Percentiles rank a stretch among this genome's conserved stretches.
phyloP scores from a whole-genome alignment of 2,113 vertebrate species.

The Apodemus speciosus region DNA sequence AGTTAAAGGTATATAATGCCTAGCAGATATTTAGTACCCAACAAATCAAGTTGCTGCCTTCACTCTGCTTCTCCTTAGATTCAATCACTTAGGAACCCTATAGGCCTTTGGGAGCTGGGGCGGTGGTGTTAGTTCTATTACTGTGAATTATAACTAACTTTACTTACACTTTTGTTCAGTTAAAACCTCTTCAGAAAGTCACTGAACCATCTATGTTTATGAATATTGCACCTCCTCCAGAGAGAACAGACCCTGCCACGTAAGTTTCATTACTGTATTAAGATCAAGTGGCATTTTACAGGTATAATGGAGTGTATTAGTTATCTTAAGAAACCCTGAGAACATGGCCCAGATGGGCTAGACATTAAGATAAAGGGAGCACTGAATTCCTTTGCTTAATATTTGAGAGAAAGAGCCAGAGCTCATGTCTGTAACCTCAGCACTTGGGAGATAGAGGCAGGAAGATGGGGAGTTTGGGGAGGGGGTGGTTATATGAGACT shows the following conservation, averaged over 20 bases:
- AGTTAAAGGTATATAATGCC: not conserved
- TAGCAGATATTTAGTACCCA: constrained; percentile 6
- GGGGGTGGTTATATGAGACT: not conserved
- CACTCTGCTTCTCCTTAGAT: not conserved
- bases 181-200: constrained; percentile 78
- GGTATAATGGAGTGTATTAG: not conserved
- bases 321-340: not conserved
- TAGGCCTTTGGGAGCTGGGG: not conserved
- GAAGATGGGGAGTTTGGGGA: not conserved
- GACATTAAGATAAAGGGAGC: not conserved
- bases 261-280: constrained; percentile 53
- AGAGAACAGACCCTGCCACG: constrained; percentile 73
- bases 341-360: not conserved
- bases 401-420: not conserved
- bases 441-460: not conserved
- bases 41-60: not conserved
- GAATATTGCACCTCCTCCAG: constrained; percentile 72
- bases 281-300: not conserved
- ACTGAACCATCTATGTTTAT: constrained; percentile 81
- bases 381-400: not conserved
- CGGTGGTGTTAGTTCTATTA: not conserved
- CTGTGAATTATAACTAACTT: not conserved
- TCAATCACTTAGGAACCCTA: not conserved
- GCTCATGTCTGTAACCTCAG: not conserved
- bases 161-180: constrained; percentile 72